phyloP scores from a whole-genome alignment of 2,888 invertebrate genomes.

The Antitype chi region DNA sequence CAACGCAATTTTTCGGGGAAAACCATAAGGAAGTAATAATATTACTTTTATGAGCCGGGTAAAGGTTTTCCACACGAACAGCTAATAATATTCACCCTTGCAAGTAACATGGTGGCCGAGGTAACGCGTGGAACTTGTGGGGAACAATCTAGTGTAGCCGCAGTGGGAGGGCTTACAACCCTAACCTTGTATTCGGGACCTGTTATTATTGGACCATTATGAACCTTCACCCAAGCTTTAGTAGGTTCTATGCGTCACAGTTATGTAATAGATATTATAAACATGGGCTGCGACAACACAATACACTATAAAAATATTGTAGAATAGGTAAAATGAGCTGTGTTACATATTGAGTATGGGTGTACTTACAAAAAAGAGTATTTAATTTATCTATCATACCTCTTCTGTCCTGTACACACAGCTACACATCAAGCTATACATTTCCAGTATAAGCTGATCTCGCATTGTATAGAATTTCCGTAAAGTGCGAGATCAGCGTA shows the following conservation, averaged over 20 bases:
- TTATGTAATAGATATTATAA: constrained; percentile 22
- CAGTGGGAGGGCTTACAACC: constrained; percentile 12
- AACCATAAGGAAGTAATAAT: constrained; percentile 5
- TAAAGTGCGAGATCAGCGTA: too few relatives aligned
- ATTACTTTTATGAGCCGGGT: constrained; percentile 20
- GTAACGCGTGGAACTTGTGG: constrained; percentile 1
- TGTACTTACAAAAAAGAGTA: not conserved
- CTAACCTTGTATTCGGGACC: not conserved
- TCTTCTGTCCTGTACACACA: too few relatives aligned
- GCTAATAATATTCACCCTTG: constrained; percentile 6
- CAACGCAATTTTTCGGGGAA: constrained; percentile 1
- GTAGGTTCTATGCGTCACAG: not conserved
- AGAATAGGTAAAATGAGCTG: not conserved
- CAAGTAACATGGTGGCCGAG: not conserved
- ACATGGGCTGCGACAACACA: not conserved
- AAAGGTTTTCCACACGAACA: not conserved
- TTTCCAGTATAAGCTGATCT: too few relatives aligned
- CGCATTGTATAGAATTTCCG: too few relatives aligned
- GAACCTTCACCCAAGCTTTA: not conserved
- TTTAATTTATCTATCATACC: not conserved
- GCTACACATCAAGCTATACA: too few relatives aligned
- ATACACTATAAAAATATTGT: not conserved
- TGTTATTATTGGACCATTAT: constrained; percentile 15
- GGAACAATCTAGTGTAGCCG: constrained; percentile 5
- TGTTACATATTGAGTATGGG: not conserved